Evolutionary conservation across 2,888 invertebrate species (phyloP).

Genomic region (Chrysodeixis includens): DNA sequence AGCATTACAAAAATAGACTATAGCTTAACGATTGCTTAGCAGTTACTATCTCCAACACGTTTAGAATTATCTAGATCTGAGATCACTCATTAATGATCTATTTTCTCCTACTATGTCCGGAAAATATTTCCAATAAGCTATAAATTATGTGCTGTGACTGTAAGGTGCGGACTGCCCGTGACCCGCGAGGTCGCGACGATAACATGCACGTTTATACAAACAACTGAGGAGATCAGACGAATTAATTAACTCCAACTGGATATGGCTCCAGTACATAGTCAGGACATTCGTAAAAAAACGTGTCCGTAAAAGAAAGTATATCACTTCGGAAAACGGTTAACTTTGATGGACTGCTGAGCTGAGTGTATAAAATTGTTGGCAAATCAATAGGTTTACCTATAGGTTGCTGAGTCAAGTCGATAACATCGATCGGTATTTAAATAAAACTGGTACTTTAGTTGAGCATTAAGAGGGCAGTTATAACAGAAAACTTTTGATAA

Average conservation of each 20-base stretch:
- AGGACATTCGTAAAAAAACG: not conserved
- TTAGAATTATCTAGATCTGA: not conserved
- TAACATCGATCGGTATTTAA: no score
- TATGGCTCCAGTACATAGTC: not conserved
- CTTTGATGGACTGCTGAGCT: no score
- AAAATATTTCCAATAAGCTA: conserved; percentile 1
- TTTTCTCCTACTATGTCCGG: not conserved
- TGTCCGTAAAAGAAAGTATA: not conserved
- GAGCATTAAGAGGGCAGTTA: no score
- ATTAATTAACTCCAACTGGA: conserved; percentile 30
- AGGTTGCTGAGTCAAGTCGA: no score
- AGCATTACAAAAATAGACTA: no score
- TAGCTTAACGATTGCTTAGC: no score
- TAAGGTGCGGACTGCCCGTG: conserved; percentile 30
- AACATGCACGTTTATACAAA: conserved; percentile 48
- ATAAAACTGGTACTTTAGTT: no score
- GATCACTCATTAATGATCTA: not conserved
- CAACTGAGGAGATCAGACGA: conserved; percentile 31
- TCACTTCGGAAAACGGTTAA: no score
- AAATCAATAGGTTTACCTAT: no score
- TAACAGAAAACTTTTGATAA: no score
- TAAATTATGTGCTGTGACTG: conserved; percentile 10
- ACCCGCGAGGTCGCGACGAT: conserved; percentile 22
- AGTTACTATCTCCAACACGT: not conserved
- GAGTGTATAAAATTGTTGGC: no score